phyloP scores from a whole-genome alignment of 2,113 vertebrate genomes.

The Psophia crepitans region DNA sequence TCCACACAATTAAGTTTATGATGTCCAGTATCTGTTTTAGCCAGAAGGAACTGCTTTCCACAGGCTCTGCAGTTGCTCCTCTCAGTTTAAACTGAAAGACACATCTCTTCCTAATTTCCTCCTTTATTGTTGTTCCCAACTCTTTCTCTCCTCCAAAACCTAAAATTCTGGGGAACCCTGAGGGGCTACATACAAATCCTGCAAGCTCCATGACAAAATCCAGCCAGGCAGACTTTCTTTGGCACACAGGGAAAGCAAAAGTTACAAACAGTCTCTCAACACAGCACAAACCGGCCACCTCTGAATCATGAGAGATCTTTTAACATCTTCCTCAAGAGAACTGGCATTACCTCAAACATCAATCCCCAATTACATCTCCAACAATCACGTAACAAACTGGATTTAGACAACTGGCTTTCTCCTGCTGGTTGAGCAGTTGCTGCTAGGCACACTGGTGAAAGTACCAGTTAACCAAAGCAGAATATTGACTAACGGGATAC shows the following conservation, averaged over 20 bases:
- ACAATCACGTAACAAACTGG: not conserved
- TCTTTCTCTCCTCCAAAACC: not conserved
- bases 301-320: not conserved
- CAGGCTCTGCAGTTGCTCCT: not conserved
- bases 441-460: not conserved
- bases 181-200: not conserved
- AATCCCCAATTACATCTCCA: not conserved
- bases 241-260: not conserved
- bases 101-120: not conserved
- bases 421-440: not conserved
- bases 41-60: not conserved
- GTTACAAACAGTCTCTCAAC: not conserved
- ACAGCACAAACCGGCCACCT: not conserved
- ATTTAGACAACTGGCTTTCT: not conserved
- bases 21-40: not conserved
- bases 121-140: not conserved
- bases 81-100: not conserved
- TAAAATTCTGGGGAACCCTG: not conserved
- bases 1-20: conserved; percentile 35
- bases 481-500: not conserved
- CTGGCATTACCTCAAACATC: not conserved
- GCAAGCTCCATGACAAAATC: not conserved
- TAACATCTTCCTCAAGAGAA: not conserved
- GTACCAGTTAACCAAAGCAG: not conserved
- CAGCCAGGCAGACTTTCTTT: not conserved